phyloP scores from a whole-genome alignment of 2,113 vertebrate species.

The Pollimyrus isidori region DNA sequence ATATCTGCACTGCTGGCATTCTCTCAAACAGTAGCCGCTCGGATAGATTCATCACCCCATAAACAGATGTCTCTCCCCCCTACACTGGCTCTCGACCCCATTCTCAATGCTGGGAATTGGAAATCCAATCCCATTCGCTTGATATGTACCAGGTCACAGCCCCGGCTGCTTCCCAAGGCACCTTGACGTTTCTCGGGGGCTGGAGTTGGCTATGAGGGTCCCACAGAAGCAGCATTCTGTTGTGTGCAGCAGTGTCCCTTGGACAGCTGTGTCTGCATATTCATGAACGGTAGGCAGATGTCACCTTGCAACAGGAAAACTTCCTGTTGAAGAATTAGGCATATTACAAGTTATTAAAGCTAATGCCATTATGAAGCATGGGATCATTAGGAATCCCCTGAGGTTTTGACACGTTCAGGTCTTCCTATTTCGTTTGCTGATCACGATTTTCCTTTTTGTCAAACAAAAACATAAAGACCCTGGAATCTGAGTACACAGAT shows the following conservation, averaged over 20 bases:
- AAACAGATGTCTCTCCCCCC: not conserved
- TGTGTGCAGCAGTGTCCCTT: not conserved
- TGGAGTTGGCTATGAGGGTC: not conserved
- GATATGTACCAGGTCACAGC: not conserved
- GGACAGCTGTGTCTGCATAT: constrained; percentile 19
- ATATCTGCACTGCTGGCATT: not conserved
- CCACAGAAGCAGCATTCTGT: not conserved
- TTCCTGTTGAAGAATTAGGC: not conserved
- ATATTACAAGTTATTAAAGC: not conserved
- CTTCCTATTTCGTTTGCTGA: not conserved
- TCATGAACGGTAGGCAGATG: constrained; percentile 7
- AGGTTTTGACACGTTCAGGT: not conserved
- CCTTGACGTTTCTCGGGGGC: not conserved
- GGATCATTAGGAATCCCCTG: not conserved
- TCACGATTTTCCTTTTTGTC: not conserved
- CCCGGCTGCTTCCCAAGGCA: not conserved
- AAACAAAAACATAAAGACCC: not conserved
- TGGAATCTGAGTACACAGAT: not conserved
- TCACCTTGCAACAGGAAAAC: not conserved
- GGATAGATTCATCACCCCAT: not conserved
- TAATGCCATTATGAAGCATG: not conserved
- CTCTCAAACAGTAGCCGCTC: not conserved
- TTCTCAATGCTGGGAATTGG: not conserved
- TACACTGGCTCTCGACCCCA: not conserved
- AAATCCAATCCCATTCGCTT: not conserved